Evolutionary conservation across 2,797 vertebrate species (phyloP).

Genomic region (Merluccius polli): DNA sequence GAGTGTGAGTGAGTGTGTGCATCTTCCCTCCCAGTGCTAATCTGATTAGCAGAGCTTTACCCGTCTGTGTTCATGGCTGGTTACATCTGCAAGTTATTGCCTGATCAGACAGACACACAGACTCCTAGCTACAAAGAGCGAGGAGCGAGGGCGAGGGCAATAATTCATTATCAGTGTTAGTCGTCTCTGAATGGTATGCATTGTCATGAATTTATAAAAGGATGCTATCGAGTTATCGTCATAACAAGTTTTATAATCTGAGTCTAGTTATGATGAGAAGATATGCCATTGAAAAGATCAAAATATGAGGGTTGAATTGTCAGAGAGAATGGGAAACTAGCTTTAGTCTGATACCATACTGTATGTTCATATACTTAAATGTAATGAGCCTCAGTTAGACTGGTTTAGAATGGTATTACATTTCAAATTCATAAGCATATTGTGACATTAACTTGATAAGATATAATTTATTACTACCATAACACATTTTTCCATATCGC

Average conservation of each 20-base stretch:
- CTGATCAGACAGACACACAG: conserved; percentile 50
- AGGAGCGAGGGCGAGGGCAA: conserved; percentile 6
- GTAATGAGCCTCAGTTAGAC: neutral
- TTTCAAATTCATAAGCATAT: neutral
- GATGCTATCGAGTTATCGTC: neutral
- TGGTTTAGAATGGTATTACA: neutral
- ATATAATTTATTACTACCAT: neutral
- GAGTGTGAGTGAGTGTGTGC: conserved; percentile 21
- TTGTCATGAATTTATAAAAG: neutral
- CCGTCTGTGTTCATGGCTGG: conserved; percentile 61
- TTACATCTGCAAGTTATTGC: conserved; percentile 64
- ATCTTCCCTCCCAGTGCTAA: conserved; percentile 59
- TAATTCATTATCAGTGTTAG: conserved; percentile 27
- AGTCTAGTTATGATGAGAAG: neutral
- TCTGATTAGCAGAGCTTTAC: conserved; percentile 71
- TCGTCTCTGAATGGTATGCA: neutral
- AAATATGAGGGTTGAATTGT: neutral
- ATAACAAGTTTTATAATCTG: neutral
- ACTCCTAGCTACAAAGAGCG: conserved; percentile 35
- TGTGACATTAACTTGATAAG: neutral
- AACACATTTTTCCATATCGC: neutral
- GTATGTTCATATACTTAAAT: neutral
- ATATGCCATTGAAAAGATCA: neutral
- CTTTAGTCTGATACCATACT: neutral
- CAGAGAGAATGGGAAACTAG: neutral